A percentile compares a stretch with the other conserved stretches of the same genome.
Evolutionary conservation across 2,797 vertebrate species (phyloP).

Genomic region (Microhierax caerulescens): DNA sequence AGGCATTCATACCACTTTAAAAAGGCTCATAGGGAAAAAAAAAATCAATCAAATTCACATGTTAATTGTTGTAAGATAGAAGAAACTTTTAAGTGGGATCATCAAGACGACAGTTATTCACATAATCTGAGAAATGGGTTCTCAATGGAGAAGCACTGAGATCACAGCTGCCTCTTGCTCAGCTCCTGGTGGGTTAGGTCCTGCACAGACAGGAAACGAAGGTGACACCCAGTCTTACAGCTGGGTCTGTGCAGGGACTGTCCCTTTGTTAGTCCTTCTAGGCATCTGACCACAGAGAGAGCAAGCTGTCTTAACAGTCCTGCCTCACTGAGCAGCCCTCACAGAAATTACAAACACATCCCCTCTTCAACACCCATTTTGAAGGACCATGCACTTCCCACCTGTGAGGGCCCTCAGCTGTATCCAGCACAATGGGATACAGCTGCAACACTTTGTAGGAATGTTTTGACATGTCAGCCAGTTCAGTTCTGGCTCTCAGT

Average conservation of each 20-base stretch:
- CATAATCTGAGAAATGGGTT: neutral
- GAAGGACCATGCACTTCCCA: neutral
- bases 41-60: neutral
- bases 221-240: neutral
- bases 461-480: neutral
- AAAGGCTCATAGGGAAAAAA: neutral
- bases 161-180: neutral
- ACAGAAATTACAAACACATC: neutral
- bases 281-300: neutral
- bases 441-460: neutral
- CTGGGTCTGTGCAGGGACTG: neutral
- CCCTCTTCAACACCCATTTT: neutral
- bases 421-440: neutral
- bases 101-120: neutral
- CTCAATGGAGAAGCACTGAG: neutral
- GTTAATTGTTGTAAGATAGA: conserved; percentile 31
- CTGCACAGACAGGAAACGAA: accelerated
- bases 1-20: conserved; percentile 25
- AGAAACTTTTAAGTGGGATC: conserved; percentile 13
- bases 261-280: neutral
- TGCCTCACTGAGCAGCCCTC: neutral
- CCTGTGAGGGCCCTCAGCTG: neutral
- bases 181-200: neutral
- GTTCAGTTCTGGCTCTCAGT: neutral
- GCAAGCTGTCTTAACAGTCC: neutral